A percentile compares a stretch with the other conserved stretches of the same genome.
phyloP scores from a whole-genome alignment of 37 sponge, comb jelly and placozoan species.

The Chondrosia reniformis region DNA sequence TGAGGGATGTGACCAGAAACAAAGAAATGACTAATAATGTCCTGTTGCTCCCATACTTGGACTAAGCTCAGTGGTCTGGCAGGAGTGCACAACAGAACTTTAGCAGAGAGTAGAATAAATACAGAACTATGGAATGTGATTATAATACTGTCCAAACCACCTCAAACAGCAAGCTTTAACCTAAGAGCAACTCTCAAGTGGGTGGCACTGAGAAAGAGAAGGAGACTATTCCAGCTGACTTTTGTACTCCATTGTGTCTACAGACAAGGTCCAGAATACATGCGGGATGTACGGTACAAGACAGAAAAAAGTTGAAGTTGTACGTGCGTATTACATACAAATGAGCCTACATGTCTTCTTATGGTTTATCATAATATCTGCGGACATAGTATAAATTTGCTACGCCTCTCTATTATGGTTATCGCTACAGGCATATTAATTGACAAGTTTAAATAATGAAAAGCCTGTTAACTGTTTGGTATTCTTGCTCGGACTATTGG shows the following conservation, averaged over 20 bases:
- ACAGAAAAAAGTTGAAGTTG: no score
- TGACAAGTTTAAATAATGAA: no score
- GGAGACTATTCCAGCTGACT: background rate
- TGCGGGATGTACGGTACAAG: background rate
- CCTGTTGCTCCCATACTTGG: background rate
- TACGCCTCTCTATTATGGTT: no score
- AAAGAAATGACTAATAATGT: background rate
- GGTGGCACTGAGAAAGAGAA: background rate
- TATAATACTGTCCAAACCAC: background rate
- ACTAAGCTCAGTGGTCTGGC: slow-evolving; percentile 20
- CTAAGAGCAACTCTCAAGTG: background rate
- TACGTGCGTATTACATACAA: no score
- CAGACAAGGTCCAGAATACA: background rate
- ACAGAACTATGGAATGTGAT: slow-evolving; percentile 24
- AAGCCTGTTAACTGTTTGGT: no score
- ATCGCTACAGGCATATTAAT: no score
- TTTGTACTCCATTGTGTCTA: background rate
- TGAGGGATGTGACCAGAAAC: background rate
- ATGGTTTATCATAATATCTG: no score
- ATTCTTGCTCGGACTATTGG: no score
- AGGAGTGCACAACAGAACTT: slow-evolving; percentile 1
- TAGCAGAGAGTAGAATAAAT: background rate
- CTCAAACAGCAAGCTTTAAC: background rate
- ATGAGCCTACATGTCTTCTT: no score
- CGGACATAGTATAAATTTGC: no score